A percentile compares a stretch with the other conserved stretches of the same genome.
phyloP scores from a whole-genome alignment of 2,888 invertebrate species.

The Orthosia incerta region DNA sequence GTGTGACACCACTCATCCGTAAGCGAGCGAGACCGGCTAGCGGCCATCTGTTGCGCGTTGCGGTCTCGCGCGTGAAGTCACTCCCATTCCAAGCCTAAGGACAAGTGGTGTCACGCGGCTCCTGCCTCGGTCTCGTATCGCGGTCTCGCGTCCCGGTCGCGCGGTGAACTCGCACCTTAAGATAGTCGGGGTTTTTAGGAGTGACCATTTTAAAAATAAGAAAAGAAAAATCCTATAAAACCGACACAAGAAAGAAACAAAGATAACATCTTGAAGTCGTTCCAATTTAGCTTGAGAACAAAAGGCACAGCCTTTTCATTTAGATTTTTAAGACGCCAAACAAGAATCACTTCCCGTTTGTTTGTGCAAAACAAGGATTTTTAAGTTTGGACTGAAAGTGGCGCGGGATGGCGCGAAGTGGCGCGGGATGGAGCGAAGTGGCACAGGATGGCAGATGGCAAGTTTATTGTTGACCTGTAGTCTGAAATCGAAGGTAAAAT shows the following conservation, averaged over 20 bases:
- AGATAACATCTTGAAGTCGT: slow-evolving; percentile 2
- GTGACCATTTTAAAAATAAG: not conserved
- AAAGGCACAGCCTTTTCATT: slow-evolving; percentile 25
- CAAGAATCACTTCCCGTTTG: slow-evolving; percentile 39
- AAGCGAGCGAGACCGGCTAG: no score
- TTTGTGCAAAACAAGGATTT: slow-evolving; percentile 35
- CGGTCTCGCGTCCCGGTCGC: no score
- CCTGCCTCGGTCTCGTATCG: no score
- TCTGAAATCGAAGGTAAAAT: no score
- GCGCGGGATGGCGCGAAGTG: not conserved
- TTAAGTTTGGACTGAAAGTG: not conserved
- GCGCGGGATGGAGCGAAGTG: not conserved
- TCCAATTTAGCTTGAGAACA: slow-evolving; percentile 26
- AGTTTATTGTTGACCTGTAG: no score
- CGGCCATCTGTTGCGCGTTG: no score
- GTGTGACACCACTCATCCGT: no score
- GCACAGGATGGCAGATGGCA: not conserved
- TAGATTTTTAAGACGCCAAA: slow-evolving; percentile 27
- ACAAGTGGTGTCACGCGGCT: no score
- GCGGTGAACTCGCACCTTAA: no score
- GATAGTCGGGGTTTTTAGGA: no score
- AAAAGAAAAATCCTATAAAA: not conserved
- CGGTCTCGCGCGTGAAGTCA: no score
- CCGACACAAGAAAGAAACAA: slow-evolving; percentile 17
- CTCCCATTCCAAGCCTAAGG: no score